Conservation (phyloP, 2,888 invertebrate genomes). For the Pandemis cinnamomeana region DNA sequence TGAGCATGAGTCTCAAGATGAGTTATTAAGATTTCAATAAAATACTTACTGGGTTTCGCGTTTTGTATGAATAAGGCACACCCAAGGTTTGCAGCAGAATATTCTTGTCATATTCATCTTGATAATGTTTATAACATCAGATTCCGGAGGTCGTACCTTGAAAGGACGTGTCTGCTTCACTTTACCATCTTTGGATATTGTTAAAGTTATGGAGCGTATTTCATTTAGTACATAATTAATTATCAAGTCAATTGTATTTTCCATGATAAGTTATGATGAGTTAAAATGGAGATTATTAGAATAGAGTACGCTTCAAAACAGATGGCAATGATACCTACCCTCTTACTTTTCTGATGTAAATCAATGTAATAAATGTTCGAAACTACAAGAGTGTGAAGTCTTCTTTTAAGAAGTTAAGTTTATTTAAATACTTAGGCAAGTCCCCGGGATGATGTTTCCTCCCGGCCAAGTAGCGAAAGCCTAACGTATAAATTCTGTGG, state of each 20-base stretch:
- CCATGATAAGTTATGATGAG: not conserved
- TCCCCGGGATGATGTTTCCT: no score
- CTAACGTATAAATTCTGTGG: no score
- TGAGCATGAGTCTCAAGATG: constrained; percentile 2
- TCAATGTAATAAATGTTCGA: no score
- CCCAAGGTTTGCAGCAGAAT: constrained; percentile 25
- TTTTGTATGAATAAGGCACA: constrained; percentile 4
- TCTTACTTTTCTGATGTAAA: no score
- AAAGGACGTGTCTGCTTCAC: constrained; percentile 17
- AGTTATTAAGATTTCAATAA: constrained; percentile 1
- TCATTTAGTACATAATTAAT: not conserved
- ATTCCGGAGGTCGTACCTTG: constrained; percentile 37
- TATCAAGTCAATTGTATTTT: not conserved
- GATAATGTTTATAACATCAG: constrained; percentile 25
- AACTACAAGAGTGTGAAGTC: no score
- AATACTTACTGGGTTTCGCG: not conserved
- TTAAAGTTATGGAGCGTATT: not conserved
- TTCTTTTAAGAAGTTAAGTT: no score
- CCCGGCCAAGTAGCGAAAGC: no score
- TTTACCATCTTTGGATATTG: not conserved
- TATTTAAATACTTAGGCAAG: no score
- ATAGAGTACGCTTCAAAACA: no score
- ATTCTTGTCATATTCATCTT: constrained; percentile 34
- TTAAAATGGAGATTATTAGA: no score
- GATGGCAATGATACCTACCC: no score